Evolutionary conservation across 2,113 vertebrate genomes (phyloP).

Genomic region (Diadophis punctatus): DNA sequence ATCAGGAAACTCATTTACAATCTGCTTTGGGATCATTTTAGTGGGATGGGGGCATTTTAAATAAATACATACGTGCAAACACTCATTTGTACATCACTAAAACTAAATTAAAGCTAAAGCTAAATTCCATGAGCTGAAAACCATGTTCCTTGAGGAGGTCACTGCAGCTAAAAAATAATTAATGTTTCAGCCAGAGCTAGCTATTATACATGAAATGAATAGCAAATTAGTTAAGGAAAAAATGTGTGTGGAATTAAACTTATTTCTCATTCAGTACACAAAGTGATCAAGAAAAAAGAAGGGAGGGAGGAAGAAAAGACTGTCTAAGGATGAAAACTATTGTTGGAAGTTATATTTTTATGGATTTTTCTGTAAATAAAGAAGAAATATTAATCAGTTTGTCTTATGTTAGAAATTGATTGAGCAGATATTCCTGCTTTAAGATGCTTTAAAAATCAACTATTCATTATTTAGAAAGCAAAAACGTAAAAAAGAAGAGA

Average conservation of each 20-base stretch:
- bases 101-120: neutral
- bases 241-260: neutral
- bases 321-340: slow-evolving; percentile 27
- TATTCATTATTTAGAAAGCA: neutral
- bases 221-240: slow-evolving; percentile 37
- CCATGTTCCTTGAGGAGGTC: slow-evolving; percentile 21
- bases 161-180: slow-evolving; percentile 50
- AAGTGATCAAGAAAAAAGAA: slow-evolving; percentile 11
- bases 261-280: slow-evolving; percentile 27
- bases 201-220: slow-evolving; percentile 25
- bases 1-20: neutral
- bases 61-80: neutral
- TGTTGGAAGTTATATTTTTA: slow-evolving; percentile 4
- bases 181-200: slow-evolving; percentile 32
- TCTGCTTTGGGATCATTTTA: neutral
- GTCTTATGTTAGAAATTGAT: slow-evolving; percentile 21
- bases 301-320: neutral
- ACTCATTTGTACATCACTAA: neutral
- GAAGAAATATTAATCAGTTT: slow-evolving; percentile 41
- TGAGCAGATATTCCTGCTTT: slow-evolving; percentile 15
- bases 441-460: neutral
- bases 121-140: slow-evolving; percentile 33
- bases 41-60: neutral
- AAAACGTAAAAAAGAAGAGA: neutral
- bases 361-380: slow-evolving; percentile 24